Conservation (phyloP, 2,888 invertebrate species). For the Yponomeuta cagnagella region DNA sequence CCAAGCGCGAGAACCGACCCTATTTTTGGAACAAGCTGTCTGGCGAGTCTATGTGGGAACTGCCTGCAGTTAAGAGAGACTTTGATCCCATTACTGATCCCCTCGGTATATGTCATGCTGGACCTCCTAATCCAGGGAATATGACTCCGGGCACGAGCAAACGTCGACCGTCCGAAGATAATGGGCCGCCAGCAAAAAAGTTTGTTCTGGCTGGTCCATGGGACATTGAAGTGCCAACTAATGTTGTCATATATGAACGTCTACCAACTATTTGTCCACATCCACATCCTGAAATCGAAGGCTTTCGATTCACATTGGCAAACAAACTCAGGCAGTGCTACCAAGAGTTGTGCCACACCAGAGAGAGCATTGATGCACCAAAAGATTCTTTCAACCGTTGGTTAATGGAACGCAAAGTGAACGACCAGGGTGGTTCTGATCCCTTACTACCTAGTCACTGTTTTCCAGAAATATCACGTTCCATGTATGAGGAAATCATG, state of each 20-base stretch:
- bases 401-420: slow-evolving; percentile 96
- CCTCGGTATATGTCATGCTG: slow-evolving; percentile 83
- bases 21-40: slow-evolving; percentile 98
- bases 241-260: slow-evolving; percentile 92
- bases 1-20: slow-evolving; percentile 93
- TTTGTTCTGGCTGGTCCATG: slow-evolving; percentile 93
- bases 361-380: slow-evolving; percentile 96
- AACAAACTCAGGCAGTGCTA: slow-evolving; percentile 92
- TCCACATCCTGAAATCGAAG: slow-evolving; percentile 96
- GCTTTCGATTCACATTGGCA: slow-evolving; percentile 87
- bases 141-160: slow-evolving; percentile 79
- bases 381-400: slow-evolving; percentile 97
- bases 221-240: slow-evolving; percentile 95
- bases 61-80: slow-evolving; percentile 87
- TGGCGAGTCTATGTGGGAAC: slow-evolving; percentile 98
- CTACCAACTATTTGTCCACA: slow-evolving; percentile 90
- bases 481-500: slow-evolving; percentile 98
- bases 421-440: slow-evolving; percentile 90
- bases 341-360: slow-evolving; percentile 94
- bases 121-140: slow-evolving; percentile 56
- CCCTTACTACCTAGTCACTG: slow-evolving; percentile 94
- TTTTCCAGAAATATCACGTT: slow-evolving; percentile 92
- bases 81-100: slow-evolving; percentile 96
- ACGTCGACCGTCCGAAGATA: slow-evolving; percentile 86
- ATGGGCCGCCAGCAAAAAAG: slow-evolving; percentile 87